Base-by-base conservation (phyloP, 2,113 vertebrate genomes). In the Stegastes partitus region DNA sequence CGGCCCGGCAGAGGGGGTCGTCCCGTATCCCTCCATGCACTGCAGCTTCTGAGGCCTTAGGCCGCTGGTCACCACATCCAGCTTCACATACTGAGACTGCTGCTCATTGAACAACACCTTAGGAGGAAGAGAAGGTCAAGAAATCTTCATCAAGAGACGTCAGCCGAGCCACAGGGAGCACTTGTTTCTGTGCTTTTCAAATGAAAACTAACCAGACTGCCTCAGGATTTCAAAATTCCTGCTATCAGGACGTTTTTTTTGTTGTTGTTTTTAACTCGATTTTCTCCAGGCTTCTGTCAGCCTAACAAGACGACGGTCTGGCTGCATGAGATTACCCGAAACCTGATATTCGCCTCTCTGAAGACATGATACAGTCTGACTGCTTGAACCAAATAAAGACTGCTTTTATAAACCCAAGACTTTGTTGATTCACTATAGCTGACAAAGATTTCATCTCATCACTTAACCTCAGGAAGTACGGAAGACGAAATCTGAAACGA, bases 101-200 rank as follows among this genome's bases (percentile, higher is more conserved):
- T 95, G 94, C 87, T 98, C 97, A 0, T 96, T 96, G 90, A 97
- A 98, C 87, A 97, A 89, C 73, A 97, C 97, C 97, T 98, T 84
- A 53, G 68, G 56, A 64, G 16, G 22, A 42, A 55, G 6, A 68
- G 28, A 16, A 26, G n/a, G 22, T 22, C 31, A 4, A 39, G 11
- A 22, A 15, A 9, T 22, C 5, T 15, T 9, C 4, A 54, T 34
- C 1, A 22, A 26, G 21, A 44, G 19, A 34, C 11, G 34, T 25
- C 10, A 23, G 15, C 8, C 6, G n/a, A 73, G 7, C 28, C 23
- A 47, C 18, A 1, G 8, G 12, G 0, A 54, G 21, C 49, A 25
- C 12, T 5, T 42, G 14, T 44, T 62, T 47, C 31, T 31, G 3
- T 14, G 18, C 16, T 47, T 15, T 47, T 68, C 5, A 45, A 53